Percentiles rank a stretch among this genome's conserved stretches.
Conservation (phyloP, 2,888 invertebrate genomes). For the Drosophila antonietae region DNA sequence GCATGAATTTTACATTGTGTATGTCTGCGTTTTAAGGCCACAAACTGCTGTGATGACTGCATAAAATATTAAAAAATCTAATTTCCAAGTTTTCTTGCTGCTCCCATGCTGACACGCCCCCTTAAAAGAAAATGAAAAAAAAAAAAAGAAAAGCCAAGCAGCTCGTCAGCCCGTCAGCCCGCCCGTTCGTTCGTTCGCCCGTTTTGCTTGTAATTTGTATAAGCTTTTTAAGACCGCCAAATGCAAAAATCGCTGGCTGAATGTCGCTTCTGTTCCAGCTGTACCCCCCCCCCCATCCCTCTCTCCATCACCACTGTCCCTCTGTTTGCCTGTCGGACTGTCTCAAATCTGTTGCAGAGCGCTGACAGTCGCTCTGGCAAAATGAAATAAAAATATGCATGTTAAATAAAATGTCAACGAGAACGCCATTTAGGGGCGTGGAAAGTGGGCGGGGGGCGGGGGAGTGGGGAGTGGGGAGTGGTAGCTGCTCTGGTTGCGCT, state of each 20-base stretch:
- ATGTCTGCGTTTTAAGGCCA: slow-evolving; percentile 64
- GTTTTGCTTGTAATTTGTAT: slow-evolving; percentile 64
- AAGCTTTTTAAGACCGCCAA: slow-evolving; percentile 70
- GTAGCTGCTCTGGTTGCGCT: background rate
- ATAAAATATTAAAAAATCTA: slow-evolving; percentile 79
- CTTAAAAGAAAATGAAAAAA: slow-evolving; percentile 1
- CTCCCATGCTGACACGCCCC: slow-evolving; percentile 47
- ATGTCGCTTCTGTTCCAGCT: slow-evolving; percentile 37
- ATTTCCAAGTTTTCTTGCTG: slow-evolving; percentile 67
- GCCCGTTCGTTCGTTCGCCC: background rate
- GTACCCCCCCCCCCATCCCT: background rate
- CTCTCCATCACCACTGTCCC: slow-evolving; percentile 13
- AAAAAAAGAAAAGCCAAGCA: slow-evolving; percentile 9
- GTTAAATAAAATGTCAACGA: slow-evolving; percentile 77
- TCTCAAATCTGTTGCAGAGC: slow-evolving; percentile 68
- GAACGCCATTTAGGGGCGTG: slow-evolving; percentile 64
- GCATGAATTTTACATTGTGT: slow-evolving; percentile 63
- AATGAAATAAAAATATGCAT: slow-evolving; percentile 64
- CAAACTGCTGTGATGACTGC: slow-evolving; percentile 72
- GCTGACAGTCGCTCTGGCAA: slow-evolving; percentile 65
- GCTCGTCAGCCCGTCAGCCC: slow-evolving; percentile 4
- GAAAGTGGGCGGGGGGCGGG: background rate
- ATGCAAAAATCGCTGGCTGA: slow-evolving; percentile 74
- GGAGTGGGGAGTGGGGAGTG: too few species aligned
- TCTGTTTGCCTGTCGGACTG: slow-evolving; percentile 35